Evolutionary conservation across 2,113 vertebrate species (phyloP).

Genomic region (Boulengeromyrus knoepffleri): DNA sequence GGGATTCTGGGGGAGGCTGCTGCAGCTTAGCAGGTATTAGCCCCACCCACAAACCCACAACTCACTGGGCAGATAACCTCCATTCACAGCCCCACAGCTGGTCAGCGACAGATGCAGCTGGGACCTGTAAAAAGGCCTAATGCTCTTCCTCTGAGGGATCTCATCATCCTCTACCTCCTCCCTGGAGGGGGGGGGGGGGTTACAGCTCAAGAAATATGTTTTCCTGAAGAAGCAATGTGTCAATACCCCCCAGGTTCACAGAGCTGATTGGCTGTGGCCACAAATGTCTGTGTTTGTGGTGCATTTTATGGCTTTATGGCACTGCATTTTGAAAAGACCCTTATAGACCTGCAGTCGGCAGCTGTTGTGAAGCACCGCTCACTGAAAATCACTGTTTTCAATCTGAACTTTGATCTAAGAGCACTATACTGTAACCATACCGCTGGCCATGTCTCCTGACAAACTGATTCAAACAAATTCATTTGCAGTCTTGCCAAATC

Average conservation of each 20-base stretch:
- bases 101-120: conserved; percentile 60
- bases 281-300: background rate
- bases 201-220: conserved; percentile 25
- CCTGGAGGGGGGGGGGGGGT: conserved; percentile 48
- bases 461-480: background rate
- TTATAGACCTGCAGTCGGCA: background rate
- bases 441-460: background rate
- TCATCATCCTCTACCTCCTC: conserved; percentile 45
- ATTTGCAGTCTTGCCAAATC: background rate
- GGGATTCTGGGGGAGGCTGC: background rate
- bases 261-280: background rate
- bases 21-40: conserved; percentile 40
- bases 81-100: conserved; percentile 62
- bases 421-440: background rate
- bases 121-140: conserved; percentile 29
- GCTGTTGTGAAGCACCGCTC: background rate
- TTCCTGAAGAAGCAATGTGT: conserved; percentile 50
- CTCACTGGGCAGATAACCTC: conserved; percentile 45
- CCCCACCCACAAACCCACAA: conserved; percentile 10
- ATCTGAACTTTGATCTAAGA: background rate
- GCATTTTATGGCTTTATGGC: background rate
- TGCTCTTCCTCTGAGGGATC: conserved; percentile 22
- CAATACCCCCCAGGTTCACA: conserved; percentile 32
- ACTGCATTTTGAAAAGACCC: background rate
- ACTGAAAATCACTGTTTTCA: background rate